Evolutionary conservation across 2,113 vertebrate genomes (phyloP).

Genomic region (Lophius piscatorius): DNA sequence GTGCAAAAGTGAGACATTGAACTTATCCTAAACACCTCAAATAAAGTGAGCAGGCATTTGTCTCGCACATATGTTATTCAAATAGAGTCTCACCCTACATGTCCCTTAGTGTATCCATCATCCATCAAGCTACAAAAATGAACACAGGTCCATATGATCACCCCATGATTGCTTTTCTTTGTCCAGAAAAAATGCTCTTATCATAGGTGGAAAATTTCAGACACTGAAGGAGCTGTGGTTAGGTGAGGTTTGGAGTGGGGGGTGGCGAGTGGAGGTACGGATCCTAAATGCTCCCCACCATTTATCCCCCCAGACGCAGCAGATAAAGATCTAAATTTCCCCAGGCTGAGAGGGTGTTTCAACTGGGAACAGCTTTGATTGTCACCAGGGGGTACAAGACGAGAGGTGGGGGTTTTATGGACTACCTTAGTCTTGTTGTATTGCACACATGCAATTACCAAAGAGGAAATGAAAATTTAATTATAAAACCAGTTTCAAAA

Average conservation of each 20-base stretch:
- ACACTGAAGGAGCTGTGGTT: constrained; percentile 45
- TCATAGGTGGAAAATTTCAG: constrained; percentile 45
- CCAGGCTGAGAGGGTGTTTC: constrained; percentile 54
- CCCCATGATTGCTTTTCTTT: constrained; percentile 46
- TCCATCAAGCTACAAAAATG: constrained; percentile 27
- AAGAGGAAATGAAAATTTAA: constrained; percentile 54
- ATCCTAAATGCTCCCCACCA: constrained; percentile 38
- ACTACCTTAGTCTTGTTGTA: constrained; percentile 38
- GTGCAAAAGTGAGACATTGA: constrained; percentile 12
- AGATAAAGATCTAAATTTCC: constrained; percentile 72
- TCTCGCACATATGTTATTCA: constrained; percentile 22
- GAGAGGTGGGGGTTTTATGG: constrained; percentile 52
- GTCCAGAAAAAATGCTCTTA: constrained; percentile 37
- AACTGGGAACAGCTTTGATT: constrained; percentile 66
- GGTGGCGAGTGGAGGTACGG: neutral
- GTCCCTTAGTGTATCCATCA: constrained; percentile 14
- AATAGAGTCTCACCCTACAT: constrained; percentile 12
- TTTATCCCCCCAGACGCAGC: constrained; percentile 51
- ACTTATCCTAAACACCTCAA: constrained; percentile 6
- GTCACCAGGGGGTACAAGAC: constrained; percentile 43
- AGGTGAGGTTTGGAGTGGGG: constrained; percentile 32
- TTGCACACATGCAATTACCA: constrained; percentile 51
- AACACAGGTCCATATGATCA: constrained; percentile 44
- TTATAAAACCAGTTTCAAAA: constrained; percentile 30
- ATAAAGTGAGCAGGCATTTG: neutral